Evolutionary conservation across 1,140 invertebrate species (phyloP).

Genomic region (Eriocheir sinensis): DNA sequence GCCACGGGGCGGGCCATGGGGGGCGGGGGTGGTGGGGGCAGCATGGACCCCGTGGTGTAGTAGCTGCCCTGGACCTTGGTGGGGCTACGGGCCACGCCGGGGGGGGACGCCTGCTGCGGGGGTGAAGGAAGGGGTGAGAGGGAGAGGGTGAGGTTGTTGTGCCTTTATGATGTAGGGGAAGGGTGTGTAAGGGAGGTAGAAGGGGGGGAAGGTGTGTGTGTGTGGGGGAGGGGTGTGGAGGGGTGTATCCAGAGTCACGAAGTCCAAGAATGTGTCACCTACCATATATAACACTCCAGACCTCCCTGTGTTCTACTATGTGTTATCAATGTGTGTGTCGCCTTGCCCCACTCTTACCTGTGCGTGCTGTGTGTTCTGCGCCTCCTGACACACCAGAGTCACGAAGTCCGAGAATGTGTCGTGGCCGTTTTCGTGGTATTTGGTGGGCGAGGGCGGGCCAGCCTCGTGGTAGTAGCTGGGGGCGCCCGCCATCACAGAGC

Average conservation of each 20-base stretch:
- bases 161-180: neutral
- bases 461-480: slow-evolving; percentile 83
- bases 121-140: slow-evolving; percentile 27
- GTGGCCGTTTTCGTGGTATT: slow-evolving; percentile 92
- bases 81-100: slow-evolving; percentile 80
- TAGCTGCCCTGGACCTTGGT: slow-evolving; percentile 84
- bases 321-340: no score
- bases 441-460: slow-evolving; percentile 86
- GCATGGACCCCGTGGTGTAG: slow-evolving; percentile 92
- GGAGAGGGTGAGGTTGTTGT: neutral
- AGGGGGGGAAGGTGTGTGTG: neutral
- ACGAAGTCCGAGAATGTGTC: slow-evolving; percentile 98
- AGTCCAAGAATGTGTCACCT: no score
- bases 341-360: slow-evolving; percentile 90
- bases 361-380: slow-evolving; percentile 85
- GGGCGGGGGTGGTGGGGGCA: slow-evolving; percentile 95
- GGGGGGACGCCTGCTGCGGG: slow-evolving; percentile 70
- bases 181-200: neutral
- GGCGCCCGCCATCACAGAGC: slow-evolving; percentile 85
- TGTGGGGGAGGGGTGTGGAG: slow-evolving; percentile 2
- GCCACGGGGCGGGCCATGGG: slow-evolving; percentile 97
- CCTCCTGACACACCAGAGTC: slow-evolving; percentile 97
- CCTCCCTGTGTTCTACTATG: slow-evolving; percentile 90
- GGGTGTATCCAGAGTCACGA: slow-evolving; percentile 10
- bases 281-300: neutral